Base-by-base conservation (phyloP, 2,113 vertebrate genomes). In the Leptobrachium leishanense region DNA sequence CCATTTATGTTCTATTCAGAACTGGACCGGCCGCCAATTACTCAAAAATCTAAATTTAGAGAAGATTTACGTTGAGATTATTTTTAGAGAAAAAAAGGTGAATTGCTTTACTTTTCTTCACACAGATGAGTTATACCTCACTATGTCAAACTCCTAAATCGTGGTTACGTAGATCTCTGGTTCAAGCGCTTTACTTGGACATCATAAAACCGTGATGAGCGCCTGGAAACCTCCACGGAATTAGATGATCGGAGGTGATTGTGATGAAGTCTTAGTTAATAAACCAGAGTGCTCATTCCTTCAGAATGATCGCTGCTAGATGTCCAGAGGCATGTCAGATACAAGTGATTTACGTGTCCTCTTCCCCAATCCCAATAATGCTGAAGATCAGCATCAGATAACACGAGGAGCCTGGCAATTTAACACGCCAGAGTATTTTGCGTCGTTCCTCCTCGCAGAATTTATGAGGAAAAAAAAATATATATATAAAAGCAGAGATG, bases 191-290 rank as follows among this genome's bases (percentile, higher is more conserved):
- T 86, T 85, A 88, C 88, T 87, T 88, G 87, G 87, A 90, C 84
- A 84, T 86, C 87, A 87, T 92, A 93, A 93, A 89, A 87, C 89
- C 87, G 87, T 87, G 89, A 92, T 92, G 90, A 92, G 88, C 89
- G 91, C 91, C 89, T 89, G 89, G 90, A 92, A 91, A 88, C 89
- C 91, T 92, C 92, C 88, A 88, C 90, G 90, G 90, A 91, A 93
- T 84, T 87, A 90, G 89, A 92, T 88, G 89, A 90, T 89, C 86
- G 86, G 88, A 89, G 85, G 88, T 1, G 86, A 92, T 92, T 90
- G 90, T 89, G 90, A 93, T 92, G 89, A 93, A 93, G 92, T 94
- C 89, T 87, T 87, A 88, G 89, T 88, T 94, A 94, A 94, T 94
- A 93, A 94, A 93, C 91, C 85, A 85, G 87, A 92, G 89, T 87